Conservation (phyloP, 2,888 invertebrate genomes). For the Drosophila conformis region DNA sequence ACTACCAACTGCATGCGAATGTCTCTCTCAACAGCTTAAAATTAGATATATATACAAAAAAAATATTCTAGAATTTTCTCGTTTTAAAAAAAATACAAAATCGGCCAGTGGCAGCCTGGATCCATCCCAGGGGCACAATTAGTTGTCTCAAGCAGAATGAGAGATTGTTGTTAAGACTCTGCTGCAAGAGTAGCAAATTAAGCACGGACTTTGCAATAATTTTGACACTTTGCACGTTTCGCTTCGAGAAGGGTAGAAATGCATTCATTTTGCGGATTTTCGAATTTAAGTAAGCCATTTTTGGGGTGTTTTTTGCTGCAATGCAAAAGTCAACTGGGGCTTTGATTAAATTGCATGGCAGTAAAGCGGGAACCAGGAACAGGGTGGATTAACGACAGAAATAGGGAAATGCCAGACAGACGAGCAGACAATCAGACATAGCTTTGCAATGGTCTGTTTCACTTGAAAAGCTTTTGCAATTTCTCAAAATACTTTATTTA, state of each 20-base stretch:
- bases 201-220: constrained; percentile 9
- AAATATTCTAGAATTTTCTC: neutral
- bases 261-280: constrained; percentile 4
- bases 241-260: constrained; percentile 14
- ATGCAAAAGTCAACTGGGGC: constrained; percentile 3
- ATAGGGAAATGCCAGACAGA: neutral
- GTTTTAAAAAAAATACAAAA: neutral
- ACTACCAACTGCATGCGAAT: neutral
- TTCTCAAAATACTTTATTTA: constrained; percentile 15
- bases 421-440: neutral
- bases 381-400: constrained; percentile 8
- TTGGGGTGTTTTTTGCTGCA: constrained; percentile 14
- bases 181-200: neutral
- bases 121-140: constrained; percentile 5
- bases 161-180: neutral
- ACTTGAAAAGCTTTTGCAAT: constrained; percentile 19
- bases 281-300: constrained; percentile 1
- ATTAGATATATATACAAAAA: neutral
- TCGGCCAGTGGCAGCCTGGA: neutral
- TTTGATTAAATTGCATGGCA: constrained; percentile 4
- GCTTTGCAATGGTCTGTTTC: constrained; percentile 1
- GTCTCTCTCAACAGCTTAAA: constrained; percentile 1
- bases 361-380: neutral
- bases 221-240: constrained; percentile 12
- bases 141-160: neutral